Evolutionary conservation across 2,113 vertebrate genomes (phyloP), one percentile per base, ranked within the genome.

Genomic region (Aphelocoma coerulescens): DNA sequence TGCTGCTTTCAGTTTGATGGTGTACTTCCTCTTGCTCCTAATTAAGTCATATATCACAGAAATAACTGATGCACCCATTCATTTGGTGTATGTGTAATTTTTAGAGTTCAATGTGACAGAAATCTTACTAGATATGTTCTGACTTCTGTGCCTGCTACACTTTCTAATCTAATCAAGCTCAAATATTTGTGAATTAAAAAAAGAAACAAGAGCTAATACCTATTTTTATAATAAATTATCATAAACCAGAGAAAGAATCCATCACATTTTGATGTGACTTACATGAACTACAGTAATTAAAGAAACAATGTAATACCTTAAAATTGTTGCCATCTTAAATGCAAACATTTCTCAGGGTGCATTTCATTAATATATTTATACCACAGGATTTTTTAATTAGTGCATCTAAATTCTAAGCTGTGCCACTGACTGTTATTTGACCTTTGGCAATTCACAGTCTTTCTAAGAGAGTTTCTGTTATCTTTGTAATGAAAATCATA

Each of bases 401-500:
- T 93, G 84, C 71, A 89, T 95, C 93, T 96, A 91, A 94, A 96
- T 97, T 95, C 94, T 93, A 91, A 91, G 87, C 69, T 95, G 81
- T 93, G 58, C 84, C 89, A 95, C 93, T 95, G 93, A 95, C 96
- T 96, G 94, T 96, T 96, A 95, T 94, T 95, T 96, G 96, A 96
- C 95, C 96, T 96, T 96, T 96, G 89, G 94, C 95, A 97, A 96
- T 96, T 96, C 95, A 96, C 66, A 73, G 94, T 89, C 95, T 95
- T 95, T 96, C 77, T 96, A 93, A 93, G 74, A 95, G 94, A 96
- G 91, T 96, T 97, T 95, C 91, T 95, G 93, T 96, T 96, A 96
- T 97, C 96, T 95, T 95, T 97, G 93, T 95, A 97, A 97, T 96
- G 96, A 97, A 97, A 97, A 97, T 97, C 95, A 96, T 96, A 97